Evolutionary conservation across 2,888 invertebrate species (phyloP).

Genomic region (Sturmia bella): DNA sequence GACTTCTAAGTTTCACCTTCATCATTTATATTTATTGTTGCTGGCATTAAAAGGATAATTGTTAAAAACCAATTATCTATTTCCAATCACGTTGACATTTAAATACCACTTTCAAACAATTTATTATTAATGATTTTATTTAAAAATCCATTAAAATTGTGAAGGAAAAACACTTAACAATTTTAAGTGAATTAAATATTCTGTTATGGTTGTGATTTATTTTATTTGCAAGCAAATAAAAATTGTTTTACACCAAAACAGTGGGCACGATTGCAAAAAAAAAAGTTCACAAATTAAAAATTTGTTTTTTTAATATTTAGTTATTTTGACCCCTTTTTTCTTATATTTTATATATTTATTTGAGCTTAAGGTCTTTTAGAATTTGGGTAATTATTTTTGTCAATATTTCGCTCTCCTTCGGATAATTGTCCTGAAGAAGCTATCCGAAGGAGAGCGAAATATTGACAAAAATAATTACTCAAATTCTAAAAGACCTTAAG

Average conservation of each 20-base stretch:
- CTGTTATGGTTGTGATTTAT: constrained; percentile 33
- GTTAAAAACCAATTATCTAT: constrained; percentile 21
- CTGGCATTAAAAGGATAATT: constrained; percentile 20
- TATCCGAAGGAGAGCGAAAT: too few species aligned
- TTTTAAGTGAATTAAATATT: constrained; percentile 38
- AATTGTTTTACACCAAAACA: background rate
- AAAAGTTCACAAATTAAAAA: background rate
- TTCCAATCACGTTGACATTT: constrained; percentile 46
- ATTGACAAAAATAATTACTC: too few species aligned
- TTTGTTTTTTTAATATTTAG: too few species aligned
- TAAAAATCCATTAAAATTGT: constrained; percentile 19
- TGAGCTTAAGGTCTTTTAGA: too few species aligned
- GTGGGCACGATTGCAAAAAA: background rate
- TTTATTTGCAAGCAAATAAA: background rate
- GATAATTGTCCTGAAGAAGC: too few species aligned
- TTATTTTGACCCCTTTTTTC: too few species aligned
- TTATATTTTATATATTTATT: too few species aligned
- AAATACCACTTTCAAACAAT: constrained; percentile 24
- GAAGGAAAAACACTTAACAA: constrained; percentile 27
- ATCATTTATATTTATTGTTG: background rate
- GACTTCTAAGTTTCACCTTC: background rate
- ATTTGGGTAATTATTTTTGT: too few species aligned
- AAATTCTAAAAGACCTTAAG: too few species aligned
- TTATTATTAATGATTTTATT: constrained; percentile 50
- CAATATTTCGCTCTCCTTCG: too few species aligned